phyloP scores from a whole-genome alignment of 2,113 vertebrate genomes.

The Tympanuchus pallidicinctus region DNA sequence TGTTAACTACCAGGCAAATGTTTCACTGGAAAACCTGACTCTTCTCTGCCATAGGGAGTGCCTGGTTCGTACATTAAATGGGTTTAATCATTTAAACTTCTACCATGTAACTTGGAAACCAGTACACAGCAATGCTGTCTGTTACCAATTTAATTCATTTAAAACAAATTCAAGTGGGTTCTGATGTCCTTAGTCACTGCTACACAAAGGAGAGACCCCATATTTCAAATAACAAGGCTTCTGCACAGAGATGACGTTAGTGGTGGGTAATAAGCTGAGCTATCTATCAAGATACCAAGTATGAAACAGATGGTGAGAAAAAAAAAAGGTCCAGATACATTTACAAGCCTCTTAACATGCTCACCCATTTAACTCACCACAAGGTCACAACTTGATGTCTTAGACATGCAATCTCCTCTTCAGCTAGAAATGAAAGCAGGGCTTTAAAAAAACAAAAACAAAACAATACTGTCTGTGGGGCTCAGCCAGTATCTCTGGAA shows the following conservation, averaged over 20 bases:
- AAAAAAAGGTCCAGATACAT: conserved; percentile 60
- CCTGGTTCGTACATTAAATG: conserved; percentile 79
- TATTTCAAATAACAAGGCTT: conserved; percentile 79
- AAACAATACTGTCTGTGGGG: background rate
- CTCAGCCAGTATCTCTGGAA: conserved; percentile 5
- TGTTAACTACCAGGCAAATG: conserved; percentile 47
- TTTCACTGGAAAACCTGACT: conserved; percentile 77
- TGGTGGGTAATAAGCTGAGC: conserved; percentile 75
- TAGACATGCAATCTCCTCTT: conserved; percentile 50
- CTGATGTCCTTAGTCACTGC: conserved; percentile 78
- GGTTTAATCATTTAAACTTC: conserved; percentile 77
- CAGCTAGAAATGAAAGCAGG: conserved; percentile 28
- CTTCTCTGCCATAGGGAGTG: conserved; percentile 37
- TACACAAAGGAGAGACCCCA: conserved; percentile 74
- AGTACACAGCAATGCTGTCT: conserved; percentile 65
- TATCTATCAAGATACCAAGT: conserved; percentile 80
- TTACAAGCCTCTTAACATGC: conserved; percentile 62
- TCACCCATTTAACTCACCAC: conserved; percentile 68
- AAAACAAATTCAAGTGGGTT: conserved; percentile 77
- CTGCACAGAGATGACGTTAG: conserved; percentile 74
- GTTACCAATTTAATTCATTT: conserved; percentile 79
- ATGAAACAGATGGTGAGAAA: conserved; percentile 76
- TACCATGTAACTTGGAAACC: conserved; percentile 77
- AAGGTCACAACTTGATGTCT: conserved; percentile 69
- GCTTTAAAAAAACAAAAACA: background rate